Conservation (phyloP, 2,797 vertebrate genomes). For the Lagocephalus sceleratus region DNA sequence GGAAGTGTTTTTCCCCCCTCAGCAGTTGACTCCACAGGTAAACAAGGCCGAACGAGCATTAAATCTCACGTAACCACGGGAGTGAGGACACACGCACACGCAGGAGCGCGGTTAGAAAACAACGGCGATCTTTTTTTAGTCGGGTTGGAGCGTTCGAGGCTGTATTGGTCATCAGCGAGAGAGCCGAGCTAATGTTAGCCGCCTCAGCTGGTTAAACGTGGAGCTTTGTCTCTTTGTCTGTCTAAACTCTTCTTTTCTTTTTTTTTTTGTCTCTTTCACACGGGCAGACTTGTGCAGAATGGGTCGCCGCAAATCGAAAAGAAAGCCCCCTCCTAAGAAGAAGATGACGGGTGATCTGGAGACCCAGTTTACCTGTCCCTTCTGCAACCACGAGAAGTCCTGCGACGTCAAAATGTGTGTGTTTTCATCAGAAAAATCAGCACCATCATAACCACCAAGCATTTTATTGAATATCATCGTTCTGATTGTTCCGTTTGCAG, state of each 20-base stretch:
- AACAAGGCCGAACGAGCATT: constrained; percentile 31
- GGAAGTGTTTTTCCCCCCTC: constrained; percentile 5
- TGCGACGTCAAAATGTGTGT: constrained; percentile 93
- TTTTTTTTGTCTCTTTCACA: background rate
- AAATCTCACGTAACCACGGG: fast-evolving
- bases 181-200: constrained; percentile 56
- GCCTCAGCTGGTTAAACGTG: constrained; percentile 3
- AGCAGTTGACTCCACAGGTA: constrained; percentile 50
- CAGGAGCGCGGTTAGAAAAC: fast-evolving
- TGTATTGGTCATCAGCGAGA: constrained; percentile 34
- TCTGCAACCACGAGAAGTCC: constrained; percentile 95
- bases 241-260: background rate
- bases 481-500: constrained; percentile 57
- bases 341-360: constrained; percentile 90
- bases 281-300: constrained; percentile 56
- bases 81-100: background rate
- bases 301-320: constrained; percentile 91
- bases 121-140: background rate
- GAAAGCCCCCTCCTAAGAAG: constrained; percentile 91
- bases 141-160: background rate
- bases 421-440: background rate
- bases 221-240: background rate
- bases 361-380: constrained; percentile 92
- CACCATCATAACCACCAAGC: too few relatives aligned
- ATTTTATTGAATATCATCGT: background rate